phyloP scores from a whole-genome alignment of 2,113 vertebrate genomes.

The Ginglymostoma cirratum region DNA sequence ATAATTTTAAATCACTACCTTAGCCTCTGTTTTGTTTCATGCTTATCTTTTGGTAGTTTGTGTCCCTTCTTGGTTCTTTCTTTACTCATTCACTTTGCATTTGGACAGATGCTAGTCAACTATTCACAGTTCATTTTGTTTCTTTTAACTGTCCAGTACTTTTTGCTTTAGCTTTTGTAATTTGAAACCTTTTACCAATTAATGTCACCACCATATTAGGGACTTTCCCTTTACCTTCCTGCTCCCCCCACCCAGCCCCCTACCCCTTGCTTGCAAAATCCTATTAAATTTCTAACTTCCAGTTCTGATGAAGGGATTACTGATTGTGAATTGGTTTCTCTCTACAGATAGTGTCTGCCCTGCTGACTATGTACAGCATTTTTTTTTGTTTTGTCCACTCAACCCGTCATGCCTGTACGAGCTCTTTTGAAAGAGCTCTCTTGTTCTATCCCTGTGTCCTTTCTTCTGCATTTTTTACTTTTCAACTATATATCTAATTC shows the following conservation, averaged over 20 bases:
- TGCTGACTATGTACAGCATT: not conserved
- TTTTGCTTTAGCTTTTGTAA: not conserved
- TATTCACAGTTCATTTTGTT: not conserved
- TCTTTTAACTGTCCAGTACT: not conserved
- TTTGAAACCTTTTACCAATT: not conserved
- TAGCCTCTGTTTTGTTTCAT: not conserved
- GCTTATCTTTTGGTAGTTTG: too few species aligned
- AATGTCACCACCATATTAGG: not conserved
- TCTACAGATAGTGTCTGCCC: not conserved
- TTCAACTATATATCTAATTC: not conserved
- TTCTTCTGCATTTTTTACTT: not conserved
- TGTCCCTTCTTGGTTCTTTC: not conserved
- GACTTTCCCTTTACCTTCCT: too few species aligned
- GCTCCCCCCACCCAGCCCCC: too few species aligned
- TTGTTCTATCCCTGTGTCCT: not conserved
- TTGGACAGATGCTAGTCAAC: not conserved
- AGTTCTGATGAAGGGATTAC: not conserved
- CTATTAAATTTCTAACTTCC: not conserved
- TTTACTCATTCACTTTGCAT: not conserved
- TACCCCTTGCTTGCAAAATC: not conserved
- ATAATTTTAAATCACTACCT: not conserved
- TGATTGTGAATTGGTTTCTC: not conserved
- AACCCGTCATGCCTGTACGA: not conserved
- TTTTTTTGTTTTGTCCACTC: not conserved
- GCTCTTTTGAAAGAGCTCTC: not conserved